Evolutionary conservation across 1,140 invertebrate genomes (phyloP).

Genomic region (Formica exsecta): DNA sequence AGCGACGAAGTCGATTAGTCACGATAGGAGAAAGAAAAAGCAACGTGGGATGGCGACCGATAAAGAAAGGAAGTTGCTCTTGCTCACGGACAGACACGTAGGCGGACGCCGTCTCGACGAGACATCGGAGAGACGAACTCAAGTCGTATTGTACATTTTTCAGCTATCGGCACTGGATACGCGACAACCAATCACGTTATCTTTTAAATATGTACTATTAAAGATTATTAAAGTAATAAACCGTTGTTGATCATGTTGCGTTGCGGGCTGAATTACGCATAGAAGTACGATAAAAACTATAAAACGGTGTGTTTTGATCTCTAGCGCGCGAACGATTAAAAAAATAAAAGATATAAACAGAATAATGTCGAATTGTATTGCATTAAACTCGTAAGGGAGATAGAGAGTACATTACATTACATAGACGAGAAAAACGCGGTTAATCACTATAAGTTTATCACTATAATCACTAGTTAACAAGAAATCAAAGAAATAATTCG

Average conservation of each 20-base stretch:
- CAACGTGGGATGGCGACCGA: conserved; percentile 47
- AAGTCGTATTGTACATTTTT: conserved; percentile 71
- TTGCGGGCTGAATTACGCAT: conserved; percentile 75
- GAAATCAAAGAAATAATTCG: conserved; percentile 40
- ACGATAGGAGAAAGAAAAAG: conserved; percentile 10
- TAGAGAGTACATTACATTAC: conserved; percentile 28
- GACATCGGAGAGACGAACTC: conserved; percentile 48
- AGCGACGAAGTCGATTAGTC: conserved; percentile 43
- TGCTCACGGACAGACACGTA: conserved; percentile 75
- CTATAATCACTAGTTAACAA: conserved; percentile 32
- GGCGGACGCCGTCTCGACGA: conserved; percentile 57
- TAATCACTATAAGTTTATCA: conserved; percentile 35
- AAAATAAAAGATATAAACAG: conserved; percentile 28
- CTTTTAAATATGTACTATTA: conserved; percentile 82
- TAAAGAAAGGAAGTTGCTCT: conserved; percentile 59
- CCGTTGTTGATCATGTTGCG: conserved; percentile 84
- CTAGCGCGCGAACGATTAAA: conserved; percentile 63
- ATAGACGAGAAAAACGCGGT: conserved; percentile 40
- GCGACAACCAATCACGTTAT: conserved; percentile 86
- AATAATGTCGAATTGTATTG: conserved; percentile 31
- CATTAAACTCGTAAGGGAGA: conserved; percentile 25
- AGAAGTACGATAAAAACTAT: conserved; percentile 66
- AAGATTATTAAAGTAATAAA: conserved; percentile 76
- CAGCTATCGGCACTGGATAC: conserved; percentile 79
- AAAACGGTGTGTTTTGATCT: conserved; percentile 77